Percentiles rank a stretch among this genome's conserved stretches.
Conservation (phyloP, 2,888 invertebrate species). For the Sialis lutaria region DNA sequence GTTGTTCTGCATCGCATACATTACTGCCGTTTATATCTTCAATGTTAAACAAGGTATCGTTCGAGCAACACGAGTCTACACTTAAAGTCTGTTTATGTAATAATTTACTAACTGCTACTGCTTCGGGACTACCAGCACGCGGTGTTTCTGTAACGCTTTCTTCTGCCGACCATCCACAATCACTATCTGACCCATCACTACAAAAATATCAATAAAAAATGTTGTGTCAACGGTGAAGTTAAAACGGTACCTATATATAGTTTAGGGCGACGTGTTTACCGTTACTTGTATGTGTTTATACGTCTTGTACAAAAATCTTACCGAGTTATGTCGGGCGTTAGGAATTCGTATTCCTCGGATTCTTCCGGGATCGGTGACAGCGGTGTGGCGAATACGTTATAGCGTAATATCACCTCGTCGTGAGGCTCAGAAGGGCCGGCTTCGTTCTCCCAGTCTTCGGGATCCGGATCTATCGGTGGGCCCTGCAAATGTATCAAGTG, state of each 20-base stretch:
- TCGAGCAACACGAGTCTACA: constrained; percentile 46
- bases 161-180: constrained; percentile 22
- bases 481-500: not conserved
- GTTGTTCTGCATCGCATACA: constrained; percentile 4
- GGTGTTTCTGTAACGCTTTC: constrained; percentile 31
- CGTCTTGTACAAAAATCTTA: not conserved
- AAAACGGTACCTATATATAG: not conserved
- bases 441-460: constrained; percentile 21
- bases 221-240: not conserved
- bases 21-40: constrained; percentile 27
- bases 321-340: constrained; percentile 6
- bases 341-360: constrained; percentile 9
- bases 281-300: not conserved
- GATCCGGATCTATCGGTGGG: constrained; percentile 14
- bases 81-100: constrained; percentile 30
- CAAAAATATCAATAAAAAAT: constrained; percentile 8
- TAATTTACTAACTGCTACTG: constrained; percentile 22
- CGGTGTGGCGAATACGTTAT: constrained; percentile 37
- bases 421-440: constrained; percentile 16
- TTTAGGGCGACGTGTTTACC: not conserved
- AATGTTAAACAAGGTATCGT: constrained; percentile 43
- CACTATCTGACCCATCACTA: constrained; percentile 16
- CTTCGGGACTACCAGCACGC: constrained; percentile 30
- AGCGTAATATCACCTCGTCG: constrained; percentile 24
- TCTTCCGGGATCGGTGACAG: constrained; percentile 44